Evolutionary conservation across 2,113 vertebrate genomes (phyloP), one percentile per base, ranked within the genome.

Genomic region (Isichthys henryi): DNA sequence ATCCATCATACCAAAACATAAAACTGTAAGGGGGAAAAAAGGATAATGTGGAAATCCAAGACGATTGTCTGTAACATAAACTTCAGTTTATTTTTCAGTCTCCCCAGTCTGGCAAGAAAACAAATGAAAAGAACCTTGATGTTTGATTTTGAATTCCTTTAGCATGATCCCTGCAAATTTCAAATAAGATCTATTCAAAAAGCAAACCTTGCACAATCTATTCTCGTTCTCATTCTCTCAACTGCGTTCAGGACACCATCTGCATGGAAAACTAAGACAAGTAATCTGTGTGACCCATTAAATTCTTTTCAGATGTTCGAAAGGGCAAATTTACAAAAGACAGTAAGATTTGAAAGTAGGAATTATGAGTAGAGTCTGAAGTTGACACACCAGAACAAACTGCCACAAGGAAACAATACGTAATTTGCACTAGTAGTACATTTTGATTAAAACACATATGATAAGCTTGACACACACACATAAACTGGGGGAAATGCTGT

Each of bases 21-120:
- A 70, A 70, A 70, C 62, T 70, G 62, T 70, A 70, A 62, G 56
- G 27, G n/a, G 5, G 89, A 58, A 84, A 56, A 86, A 85, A 89
- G 23, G 85, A 88, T 89, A 83, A 83, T 80, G 66, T 66, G 66
- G 80, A 82, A 91, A 91, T 88, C 46, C 49, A 88, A 88, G 49
- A 89, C 35, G 50, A 62, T 43, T 43, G 5, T 70, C 89, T 77
- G 39, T 35, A 48, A 89, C 50, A 87, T 43, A 53, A 89, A 87
- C n/a, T 23, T 17, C 39, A 39, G 52, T 11, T 39, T 21, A 39
- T 70, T 31, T 70, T 70, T 70, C n/a, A 80, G 13, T 80, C 74
- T 80, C 35, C 35, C 62, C 46, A 50, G n/a, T 50, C 27, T 77
- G 45, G 27, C 66, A 88, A 88, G 66, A 88, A 88, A 52, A 58